Conservation (phyloP, 2,113 vertebrate genomes). For the Nesoenas mayeri region DNA sequence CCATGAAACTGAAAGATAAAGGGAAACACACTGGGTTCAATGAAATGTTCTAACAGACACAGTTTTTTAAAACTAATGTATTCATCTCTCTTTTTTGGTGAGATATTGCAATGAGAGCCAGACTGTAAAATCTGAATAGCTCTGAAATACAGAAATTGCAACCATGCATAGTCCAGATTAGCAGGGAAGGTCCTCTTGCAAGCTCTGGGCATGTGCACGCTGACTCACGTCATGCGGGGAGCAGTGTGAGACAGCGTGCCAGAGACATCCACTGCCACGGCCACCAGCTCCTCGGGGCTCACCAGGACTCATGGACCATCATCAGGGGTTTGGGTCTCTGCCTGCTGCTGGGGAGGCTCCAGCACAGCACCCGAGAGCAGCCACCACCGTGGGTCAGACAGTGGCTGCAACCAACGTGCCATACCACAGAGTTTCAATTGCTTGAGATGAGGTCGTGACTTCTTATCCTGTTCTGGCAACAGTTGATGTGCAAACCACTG, state of each 20-base stretch:
- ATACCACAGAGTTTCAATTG: neutral
- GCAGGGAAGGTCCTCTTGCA: neutral
- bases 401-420: fast-evolving
- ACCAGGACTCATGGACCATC: neutral
- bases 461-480: neutral
- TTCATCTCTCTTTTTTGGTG: neutral
- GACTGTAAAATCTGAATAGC: neutral
- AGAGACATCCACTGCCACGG: too few relatives aligned
- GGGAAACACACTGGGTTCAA: neutral
- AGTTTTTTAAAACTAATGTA: neutral
- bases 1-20: neutral
- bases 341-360: neutral
- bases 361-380: neutral
- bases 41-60: neutral
- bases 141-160: neutral
- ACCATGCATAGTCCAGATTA: neutral
- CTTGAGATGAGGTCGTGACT: neutral
- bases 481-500: neutral
- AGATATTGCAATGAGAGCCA: neutral
- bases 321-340: neutral
- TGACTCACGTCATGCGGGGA: fast-evolving
- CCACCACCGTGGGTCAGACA: neutral
- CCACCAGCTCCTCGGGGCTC: fast-evolving
- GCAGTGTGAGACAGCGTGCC: neutral
- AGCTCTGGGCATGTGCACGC: neutral